These are phyloP conservation scores for Petrocephalus microphthalmus DNA, from an alignment of 2,113 vertebrate species.

Conservation along the genomic window DNA sequence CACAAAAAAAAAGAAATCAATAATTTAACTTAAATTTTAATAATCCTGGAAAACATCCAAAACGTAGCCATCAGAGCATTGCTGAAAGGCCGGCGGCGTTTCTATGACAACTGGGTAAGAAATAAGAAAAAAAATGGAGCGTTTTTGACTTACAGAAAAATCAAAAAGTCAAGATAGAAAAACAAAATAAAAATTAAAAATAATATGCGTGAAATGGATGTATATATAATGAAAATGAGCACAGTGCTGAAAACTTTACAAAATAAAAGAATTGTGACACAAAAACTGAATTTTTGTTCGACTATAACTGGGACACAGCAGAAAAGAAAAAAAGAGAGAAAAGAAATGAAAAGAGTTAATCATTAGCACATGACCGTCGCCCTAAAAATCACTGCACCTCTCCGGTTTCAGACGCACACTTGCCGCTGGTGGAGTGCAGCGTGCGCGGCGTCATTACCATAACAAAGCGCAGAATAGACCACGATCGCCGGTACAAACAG, in stretches of 20 bases:
- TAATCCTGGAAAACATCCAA: slow-evolving; percentile 68
- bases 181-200: neutral
- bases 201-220: no score
- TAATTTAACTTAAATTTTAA: slow-evolving; percentile 79
- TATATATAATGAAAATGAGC: no score
- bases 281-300: neutral
- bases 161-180: neutral
- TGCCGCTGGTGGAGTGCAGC: neutral
- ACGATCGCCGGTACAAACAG: neutral
- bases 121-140: no score
- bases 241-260: neutral
- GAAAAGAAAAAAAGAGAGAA: neutral
- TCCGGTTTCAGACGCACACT: neutral
- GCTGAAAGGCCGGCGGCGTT: slow-evolving; percentile 62
- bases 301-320: neutral
- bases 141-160: slow-evolving; percentile 21
- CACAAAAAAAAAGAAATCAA: slow-evolving; percentile 70
- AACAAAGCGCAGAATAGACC: neutral
- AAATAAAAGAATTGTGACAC: neutral
- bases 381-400: neutral
- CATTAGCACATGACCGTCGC: neutral
- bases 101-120: slow-evolving; percentile 70
- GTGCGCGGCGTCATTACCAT: neutral
- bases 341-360: neutral
- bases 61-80: slow-evolving; percentile 66